Percentiles rank a stretch among this genome's conserved stretches.
These are phyloP conservation scores for Tachystola acroxantha DNA, from an alignment of 2,888 invertebrate species.

Conservation along the genomic window DNA sequence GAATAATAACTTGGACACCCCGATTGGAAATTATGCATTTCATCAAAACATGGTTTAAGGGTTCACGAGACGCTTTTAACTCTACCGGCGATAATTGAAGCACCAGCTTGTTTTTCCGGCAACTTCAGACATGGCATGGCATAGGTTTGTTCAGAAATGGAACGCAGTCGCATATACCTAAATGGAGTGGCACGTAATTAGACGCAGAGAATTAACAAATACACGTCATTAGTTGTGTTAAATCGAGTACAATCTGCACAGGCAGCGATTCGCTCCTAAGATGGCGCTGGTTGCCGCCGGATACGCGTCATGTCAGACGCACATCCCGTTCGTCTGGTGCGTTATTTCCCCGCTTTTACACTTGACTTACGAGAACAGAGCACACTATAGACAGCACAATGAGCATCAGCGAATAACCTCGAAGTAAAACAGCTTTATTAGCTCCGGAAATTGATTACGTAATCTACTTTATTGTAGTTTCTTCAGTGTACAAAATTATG, in stretches of 20 bases:
- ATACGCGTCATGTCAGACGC: slow-evolving; percentile 15
- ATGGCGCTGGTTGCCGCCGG: slow-evolving; percentile 42
- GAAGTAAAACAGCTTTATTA: slow-evolving; percentile 48
- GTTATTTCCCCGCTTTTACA: slow-evolving; percentile 12
- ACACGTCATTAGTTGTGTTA: slow-evolving; percentile 30
- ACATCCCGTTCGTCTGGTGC: slow-evolving; percentile 13
- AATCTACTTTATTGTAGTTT: slow-evolving; percentile 41
- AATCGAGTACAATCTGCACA: slow-evolving; percentile 34
- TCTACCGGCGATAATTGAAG: too few relatives aligned
- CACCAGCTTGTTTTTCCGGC: too few relatives aligned
- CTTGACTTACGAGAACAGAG: slow-evolving; percentile 10
- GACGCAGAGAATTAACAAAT: neutral
- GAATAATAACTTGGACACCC: too few relatives aligned
- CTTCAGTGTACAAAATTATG: slow-evolving; percentile 18
- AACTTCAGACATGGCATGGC: too few relatives aligned
- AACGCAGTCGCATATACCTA: too few relatives aligned
- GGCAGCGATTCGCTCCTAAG: slow-evolving; percentile 39
- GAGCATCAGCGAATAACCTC: slow-evolving; percentile 38
- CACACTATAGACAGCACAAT: slow-evolving; percentile 21
- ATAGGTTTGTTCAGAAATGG: too few relatives aligned
- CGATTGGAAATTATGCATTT: too few relatives aligned
- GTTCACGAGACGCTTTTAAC: too few relatives aligned
- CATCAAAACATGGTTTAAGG: too few relatives aligned
- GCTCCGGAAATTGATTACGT: slow-evolving; percentile 47
- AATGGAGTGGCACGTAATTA: too few relatives aligned